Evolutionary conservation across 2,888 invertebrate species (phyloP), one percentile per base, ranked within the genome.

Genomic region (Diadegma fenestrale): DNA sequence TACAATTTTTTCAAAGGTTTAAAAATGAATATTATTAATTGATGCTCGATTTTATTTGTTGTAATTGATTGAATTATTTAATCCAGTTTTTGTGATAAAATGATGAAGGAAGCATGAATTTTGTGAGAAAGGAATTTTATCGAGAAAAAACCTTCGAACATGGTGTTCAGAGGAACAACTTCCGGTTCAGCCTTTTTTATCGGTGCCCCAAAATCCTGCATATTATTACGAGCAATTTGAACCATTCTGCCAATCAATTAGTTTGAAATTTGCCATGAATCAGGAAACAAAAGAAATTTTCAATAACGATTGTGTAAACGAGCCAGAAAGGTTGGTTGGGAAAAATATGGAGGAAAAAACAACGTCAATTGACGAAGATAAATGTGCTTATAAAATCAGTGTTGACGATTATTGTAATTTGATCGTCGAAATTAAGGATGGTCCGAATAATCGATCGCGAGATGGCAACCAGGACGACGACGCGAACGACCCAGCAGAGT

Each of bases 101-200:
- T 8, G 10, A 37, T 8, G 8, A 26, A 26, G 14, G 26, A 8
- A 58, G 43, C 1, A 22, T 22, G 1, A 10, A 41, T 43, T 22
- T 22, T 12, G 41, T 17, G 6, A 8, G 37, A 22, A 26, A 72
- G 19, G 64, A 48, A 26, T 10, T 30, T 17, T 0, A 17, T 80
- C 12, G 33, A 51, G 0, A 1, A 37, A 51, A 61, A 85, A 91
- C 91, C 90, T 79, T 86, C 87, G 58, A 91, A 91, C 89, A 91
- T 91, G 33, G 88, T 88, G 37, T 86, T 72, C 30, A 91, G 80
- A 2, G 91, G 88, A 64, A 90, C 71, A 10, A 90, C 84, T 19
- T 82, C 82, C 48, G 82, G 76, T 45, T 83, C 85, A 7, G 79
- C 79, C 33, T 82, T 85, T 37, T 85, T 83, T 5, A 73, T 61